Base-by-base conservation (phyloP, 2,797 vertebrate species). In the Phataginus tetradactyla region DNA sequence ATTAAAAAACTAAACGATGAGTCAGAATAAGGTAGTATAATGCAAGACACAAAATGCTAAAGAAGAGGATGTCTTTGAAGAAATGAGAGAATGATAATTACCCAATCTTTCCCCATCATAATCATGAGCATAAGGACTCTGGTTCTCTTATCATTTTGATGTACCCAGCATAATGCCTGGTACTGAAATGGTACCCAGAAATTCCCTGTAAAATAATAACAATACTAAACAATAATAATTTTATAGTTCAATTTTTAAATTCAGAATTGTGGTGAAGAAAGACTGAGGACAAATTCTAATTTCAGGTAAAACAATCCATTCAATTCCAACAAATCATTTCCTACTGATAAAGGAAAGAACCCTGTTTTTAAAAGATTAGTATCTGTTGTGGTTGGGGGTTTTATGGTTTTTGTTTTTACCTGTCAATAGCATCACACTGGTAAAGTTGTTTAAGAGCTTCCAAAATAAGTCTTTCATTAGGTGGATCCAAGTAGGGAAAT, bases 371-470 rank as follows among this genome's bases (percentile, higher is more conserved):
- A 95, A 69, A 63, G 55, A 92, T 74, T 55, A 91, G n/a, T 10
- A 74, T 53, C 18, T 88, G 7, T 45, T 90, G 71, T 29, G n/a
- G n/a, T 71, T 27, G 12, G 32, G 8, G 25, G 51, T 37, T n/a
- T 66, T 10, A 37, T 32, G 18, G 14, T 7, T 51, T 61, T 63
- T 72, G 32, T 74, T 71, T 98, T 98, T 98, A 99, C 99, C 99
- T 99, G 99, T 99, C 99, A 94, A 99, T 99, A 69, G 99, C 99
- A 97, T 98, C 98, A 97, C 99, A 99, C 71, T 99, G 99, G 97
- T 99, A 99, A 83, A 99, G 99, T 91, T 99, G 99, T 97, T 99
- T 99, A 92, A 99, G 98, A 64, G 99, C 99, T 96, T 99, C 99
- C 64, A 99, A 98, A 98, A 99, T 99, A 83, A 99, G 99, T 75